phyloP scores from a whole-genome alignment of 92 coral and sea anemone genomes.

The Actinostola sp. region DNA sequence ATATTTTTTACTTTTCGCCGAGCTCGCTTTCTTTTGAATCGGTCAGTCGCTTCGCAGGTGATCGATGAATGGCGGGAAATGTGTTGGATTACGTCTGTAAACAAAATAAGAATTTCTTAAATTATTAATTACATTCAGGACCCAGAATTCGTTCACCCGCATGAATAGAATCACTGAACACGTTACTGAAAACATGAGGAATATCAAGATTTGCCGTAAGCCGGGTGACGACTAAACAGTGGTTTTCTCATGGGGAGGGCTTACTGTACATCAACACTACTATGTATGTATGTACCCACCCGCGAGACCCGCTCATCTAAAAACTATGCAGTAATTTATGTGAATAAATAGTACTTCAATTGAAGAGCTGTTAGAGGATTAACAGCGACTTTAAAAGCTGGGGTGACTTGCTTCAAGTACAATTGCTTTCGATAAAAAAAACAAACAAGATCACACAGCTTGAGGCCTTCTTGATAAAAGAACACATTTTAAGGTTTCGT shows the following conservation, averaged over 20 bases:
- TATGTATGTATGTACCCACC: too few relatives aligned
- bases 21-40: not conserved
- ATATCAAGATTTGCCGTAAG: too few relatives aligned
- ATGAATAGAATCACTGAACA: not conserved
- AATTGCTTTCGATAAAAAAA: not conserved
- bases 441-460: constrained; percentile 2
- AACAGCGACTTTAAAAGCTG: not conserved
- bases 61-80: constrained; percentile 36
- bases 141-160: constrained; percentile 1
- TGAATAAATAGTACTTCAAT: too few relatives aligned
- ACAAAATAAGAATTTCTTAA: constrained; percentile 59
- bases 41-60: constrained; percentile 38
- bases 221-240: too few relatives aligned
- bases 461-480: constrained; percentile 1
- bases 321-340: too few relatives aligned
- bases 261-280: too few relatives aligned
- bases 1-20: not conserved
- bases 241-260: too few relatives aligned
- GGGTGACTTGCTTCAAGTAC: not conserved
- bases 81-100: constrained; percentile 56
- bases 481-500: not conserved
- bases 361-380: not conserved
- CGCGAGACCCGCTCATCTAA: not conserved
- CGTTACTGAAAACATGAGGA: not conserved
- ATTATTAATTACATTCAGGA: constrained; percentile 67